These are phyloP conservation scores for Bubo bubo DNA, from an alignment of 2,113 vertebrate species.

Conservation along the genomic window DNA sequence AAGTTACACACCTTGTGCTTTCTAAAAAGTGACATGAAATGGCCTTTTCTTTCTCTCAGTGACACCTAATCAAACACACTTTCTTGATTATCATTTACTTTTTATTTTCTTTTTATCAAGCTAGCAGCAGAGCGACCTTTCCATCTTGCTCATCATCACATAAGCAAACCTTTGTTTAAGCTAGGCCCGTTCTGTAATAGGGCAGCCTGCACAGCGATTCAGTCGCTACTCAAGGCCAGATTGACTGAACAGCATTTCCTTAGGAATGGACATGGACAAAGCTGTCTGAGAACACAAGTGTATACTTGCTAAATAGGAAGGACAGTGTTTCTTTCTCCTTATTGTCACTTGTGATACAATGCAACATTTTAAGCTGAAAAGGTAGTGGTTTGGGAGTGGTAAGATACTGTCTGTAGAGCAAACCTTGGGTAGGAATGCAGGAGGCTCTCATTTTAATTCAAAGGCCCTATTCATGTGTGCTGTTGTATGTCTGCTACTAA, in stretches of 20 bases:
- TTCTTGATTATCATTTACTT: conserved; percentile 36
- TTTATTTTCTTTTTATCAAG: conserved; percentile 48
- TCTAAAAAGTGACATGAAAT: conserved; percentile 47
- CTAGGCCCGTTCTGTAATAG: rapidly evolving
- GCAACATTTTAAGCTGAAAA: background rate
- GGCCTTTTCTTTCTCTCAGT: conserved; percentile 68
- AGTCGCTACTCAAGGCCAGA: rapidly evolving
- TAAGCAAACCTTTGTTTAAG: background rate
- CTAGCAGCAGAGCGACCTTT: conserved; percentile 47
- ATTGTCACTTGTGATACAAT: background rate
- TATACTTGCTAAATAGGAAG: background rate
- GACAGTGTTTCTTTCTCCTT: background rate
- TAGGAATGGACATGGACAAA: background rate
- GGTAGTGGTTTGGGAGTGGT: background rate
- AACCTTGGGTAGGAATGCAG: rapidly evolving
- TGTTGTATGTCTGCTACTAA: background rate
- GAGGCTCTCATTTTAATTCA: background rate
- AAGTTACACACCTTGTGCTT: conserved; percentile 18
- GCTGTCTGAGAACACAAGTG: background rate
- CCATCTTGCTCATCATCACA: background rate
- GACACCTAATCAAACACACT: conserved; percentile 44
- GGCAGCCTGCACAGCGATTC: background rate
- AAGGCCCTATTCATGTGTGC: background rate
- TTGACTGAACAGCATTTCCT: background rate
- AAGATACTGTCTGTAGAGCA: background rate